Evolutionary conservation across 2,113 vertebrate species (phyloP).

Genomic region (Craseonycteris thonglongyai): DNA sequence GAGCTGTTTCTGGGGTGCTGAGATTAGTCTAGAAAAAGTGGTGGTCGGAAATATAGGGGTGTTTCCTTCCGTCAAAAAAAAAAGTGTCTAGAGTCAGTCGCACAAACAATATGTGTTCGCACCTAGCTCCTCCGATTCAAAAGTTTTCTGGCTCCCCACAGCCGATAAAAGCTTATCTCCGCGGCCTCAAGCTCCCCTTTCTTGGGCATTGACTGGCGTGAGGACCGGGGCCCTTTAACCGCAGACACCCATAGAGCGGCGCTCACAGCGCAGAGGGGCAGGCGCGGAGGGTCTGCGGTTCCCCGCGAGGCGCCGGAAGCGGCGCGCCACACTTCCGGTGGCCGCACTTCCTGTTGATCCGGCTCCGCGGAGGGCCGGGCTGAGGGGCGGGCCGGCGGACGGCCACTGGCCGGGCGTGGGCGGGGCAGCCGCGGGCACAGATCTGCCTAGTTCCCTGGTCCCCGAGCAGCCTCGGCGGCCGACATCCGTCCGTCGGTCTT

Average conservation of each 20-base stretch:
- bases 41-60: no score
- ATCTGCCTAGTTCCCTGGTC: constrained; percentile 42
- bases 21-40: neutral
- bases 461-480: constrained; percentile 52
- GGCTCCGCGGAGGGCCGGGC: neutral
- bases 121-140: neutral
- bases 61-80: neutral
- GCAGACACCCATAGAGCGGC: no score
- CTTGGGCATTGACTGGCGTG: accelerated
- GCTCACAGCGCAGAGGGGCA: no score
- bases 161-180: neutral
- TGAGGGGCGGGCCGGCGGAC: neutral
- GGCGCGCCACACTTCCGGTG: constrained; percentile 42
- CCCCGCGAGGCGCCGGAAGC: neutral
- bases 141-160: neutral
- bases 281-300: accelerated
- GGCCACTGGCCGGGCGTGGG: neutral
- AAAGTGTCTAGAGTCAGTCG: neutral
- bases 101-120: neutral
- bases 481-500: neutral
- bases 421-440: neutral
- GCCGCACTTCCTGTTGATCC: constrained; percentile 64
- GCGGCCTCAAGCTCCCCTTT: neutral
- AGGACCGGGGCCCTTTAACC: accelerated
- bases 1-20: neutral